Evolutionary conservation across 2,888 invertebrate genomes (phyloP).

Genomic region (Abscondita cerata): DNA sequence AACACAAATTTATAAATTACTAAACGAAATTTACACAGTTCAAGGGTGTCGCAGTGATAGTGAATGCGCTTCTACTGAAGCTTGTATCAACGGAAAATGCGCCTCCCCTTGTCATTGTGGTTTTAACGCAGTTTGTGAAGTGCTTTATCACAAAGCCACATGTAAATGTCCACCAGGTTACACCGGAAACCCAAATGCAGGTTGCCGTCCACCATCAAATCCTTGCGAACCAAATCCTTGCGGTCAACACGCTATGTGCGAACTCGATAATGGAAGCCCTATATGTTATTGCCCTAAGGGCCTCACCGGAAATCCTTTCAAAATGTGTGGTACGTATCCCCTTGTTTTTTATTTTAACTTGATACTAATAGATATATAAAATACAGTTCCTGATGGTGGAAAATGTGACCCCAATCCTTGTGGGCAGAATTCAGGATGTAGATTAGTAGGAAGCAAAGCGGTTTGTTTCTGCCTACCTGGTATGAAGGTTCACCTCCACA

Average conservation of each 20-base stretch:
- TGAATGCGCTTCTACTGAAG: constrained; percentile 77
- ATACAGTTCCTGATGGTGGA: constrained; percentile 83
- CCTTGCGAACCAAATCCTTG: constrained; percentile 88
- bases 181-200: constrained; percentile 75
- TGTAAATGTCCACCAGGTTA: constrained; percentile 87
- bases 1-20: not conserved
- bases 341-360: not conserved
- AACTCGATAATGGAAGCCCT: constrained; percentile 83
- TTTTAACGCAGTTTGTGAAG: constrained; percentile 81
- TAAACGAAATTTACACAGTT: constrained; percentile 53
- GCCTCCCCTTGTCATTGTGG: constrained; percentile 82
- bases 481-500: constrained; percentile 85
- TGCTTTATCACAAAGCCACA: constrained; percentile 76
- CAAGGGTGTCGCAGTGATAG: constrained; percentile 75
- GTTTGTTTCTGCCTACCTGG: constrained; percentile 87
- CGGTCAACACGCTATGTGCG: constrained; percentile 84
- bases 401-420: constrained; percentile 85
- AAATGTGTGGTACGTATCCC: constrained; percentile 85
- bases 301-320: constrained; percentile 89
- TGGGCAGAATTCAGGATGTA: constrained; percentile 83
- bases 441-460: constrained; percentile 75
- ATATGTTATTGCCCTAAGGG: constrained; percentile 91
- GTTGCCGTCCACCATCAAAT: constrained; percentile 77
- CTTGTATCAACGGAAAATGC: constrained; percentile 80
- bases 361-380: constrained; percentile 3